Base-by-base conservation (phyloP, 2,888 invertebrate species). In the Epinotia brunnichana region DNA sequence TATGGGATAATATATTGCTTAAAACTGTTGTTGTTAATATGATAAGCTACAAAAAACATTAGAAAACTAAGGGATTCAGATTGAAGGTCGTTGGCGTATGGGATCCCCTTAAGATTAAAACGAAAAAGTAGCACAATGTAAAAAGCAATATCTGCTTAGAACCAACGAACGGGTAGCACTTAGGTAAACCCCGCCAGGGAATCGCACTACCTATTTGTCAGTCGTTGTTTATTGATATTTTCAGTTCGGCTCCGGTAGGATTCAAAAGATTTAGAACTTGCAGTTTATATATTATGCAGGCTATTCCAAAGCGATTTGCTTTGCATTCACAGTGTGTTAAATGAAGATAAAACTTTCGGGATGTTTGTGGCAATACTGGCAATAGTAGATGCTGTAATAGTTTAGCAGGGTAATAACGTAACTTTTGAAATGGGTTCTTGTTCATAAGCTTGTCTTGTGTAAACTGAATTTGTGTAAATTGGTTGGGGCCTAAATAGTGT, bases 221-320 rank as follows among this genome's bases (percentile, higher is more conserved):
- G 79, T 76, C 76, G 78, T 85, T 84, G 82, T 87, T 87, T 87
- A 86, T 86, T 81, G 85, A 85, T 83, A 86, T 84, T 85, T 84
- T 81, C 83, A 76, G 72, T 70, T 73, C 74, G 73, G 77, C 74
- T 75, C 53, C 71, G 66, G 51, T n/a, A 61, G 74, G 69, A 72
- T 76, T 70, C 73, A 44, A 61, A 48, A 70, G 70, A 69, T 79
- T 77, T 77, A 75, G 74, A 74, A 76, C 71, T 75, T 69, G 24
- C 39, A 74, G 76, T 80, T 75, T 72, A 76, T 72, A 76, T n/a
- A n/a, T n/a, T n/a, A n/a, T 78, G 72, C 76, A 63, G 73, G 69
- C 62, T 70, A 74, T 79, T 77, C 73, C 60, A 7, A 11, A 68
- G 21, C 63, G 19, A 61, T 67, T 62, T 17, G 48, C 35, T 57